Percentiles rank a stretch among this genome's conserved stretches.
Evolutionary conservation across 2,888 invertebrate species (phyloP).

Genomic region (Hyposoter didymator): DNA sequence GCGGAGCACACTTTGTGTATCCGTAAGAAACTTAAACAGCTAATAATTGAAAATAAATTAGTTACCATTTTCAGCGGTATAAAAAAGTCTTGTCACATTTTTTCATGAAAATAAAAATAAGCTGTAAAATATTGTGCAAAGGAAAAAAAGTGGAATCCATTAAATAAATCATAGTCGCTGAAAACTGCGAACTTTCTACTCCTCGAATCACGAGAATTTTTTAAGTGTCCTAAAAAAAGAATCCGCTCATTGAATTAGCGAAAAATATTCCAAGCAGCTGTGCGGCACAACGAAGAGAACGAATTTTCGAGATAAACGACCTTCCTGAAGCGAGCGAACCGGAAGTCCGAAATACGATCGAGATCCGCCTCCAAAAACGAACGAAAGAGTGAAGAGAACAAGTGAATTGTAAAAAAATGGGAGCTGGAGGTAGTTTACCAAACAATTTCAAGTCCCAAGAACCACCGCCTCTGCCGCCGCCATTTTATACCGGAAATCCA

Average conservation of each 20-base stretch:
- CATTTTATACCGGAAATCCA: slow-evolving; percentile 71
- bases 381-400: slow-evolving; percentile 35
- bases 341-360: slow-evolving; percentile 42
- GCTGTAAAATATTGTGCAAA: no score
- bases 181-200: neutral
- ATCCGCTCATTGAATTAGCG: neutral
- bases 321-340: slow-evolving; percentile 27
- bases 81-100: no score
- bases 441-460: slow-evolving; percentile 69
- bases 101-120: no score
- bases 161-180: no score
- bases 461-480: slow-evolving; percentile 74
- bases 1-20: neutral
- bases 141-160: no score
- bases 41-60: no score
- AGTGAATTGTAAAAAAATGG: slow-evolving; percentile 71
- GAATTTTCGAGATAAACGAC: slow-evolving; percentile 56
- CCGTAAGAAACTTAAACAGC: no score
- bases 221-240: neutral
- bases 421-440: slow-evolving; percentile 75
- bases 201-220: neutral
- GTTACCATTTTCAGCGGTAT: no score
- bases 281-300: slow-evolving; percentile 41
- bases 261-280: slow-evolving; percentile 40
- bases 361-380: slow-evolving; percentile 22